Percentiles rank a stretch among this genome's conserved stretches.
Conservation (phyloP, 2,113 vertebrate genomes). For the Sigmodon hispidus region DNA sequence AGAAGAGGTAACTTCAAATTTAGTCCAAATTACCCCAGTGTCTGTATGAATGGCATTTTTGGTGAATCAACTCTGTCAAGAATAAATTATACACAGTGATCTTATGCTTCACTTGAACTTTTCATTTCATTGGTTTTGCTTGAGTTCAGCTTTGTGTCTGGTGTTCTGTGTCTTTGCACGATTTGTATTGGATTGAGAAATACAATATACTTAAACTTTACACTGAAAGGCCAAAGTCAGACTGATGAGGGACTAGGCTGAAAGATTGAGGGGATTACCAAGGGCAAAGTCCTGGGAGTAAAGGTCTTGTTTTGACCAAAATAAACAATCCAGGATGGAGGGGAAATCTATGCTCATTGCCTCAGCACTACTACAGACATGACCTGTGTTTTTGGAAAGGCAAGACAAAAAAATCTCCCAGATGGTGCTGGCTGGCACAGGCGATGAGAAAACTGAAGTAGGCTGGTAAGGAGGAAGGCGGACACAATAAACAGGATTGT, state of each 20-base stretch:
- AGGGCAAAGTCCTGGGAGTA: not conserved
- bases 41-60: slow-evolving; percentile 57
- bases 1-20: slow-evolving; percentile 51
- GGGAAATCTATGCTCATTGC: not conserved
- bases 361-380: not conserved
- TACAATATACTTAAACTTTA: slow-evolving; percentile 1
- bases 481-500: not conserved
- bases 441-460: not conserved
- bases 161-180: slow-evolving; percentile 33
- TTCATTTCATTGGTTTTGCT: slow-evolving; percentile 43
- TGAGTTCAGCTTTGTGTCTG: slow-evolving; percentile 36
- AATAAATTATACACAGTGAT: slow-evolving; percentile 42
- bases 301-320: slow-evolving; percentile 37
- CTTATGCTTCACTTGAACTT: slow-evolving; percentile 46
- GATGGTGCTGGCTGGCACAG: not conserved
- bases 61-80: slow-evolving; percentile 27
- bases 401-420: not conserved
- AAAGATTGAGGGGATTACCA: slow-evolving; percentile 43
- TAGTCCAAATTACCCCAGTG: slow-evolving; percentile 13
- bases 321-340: not conserved
- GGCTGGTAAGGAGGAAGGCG: not conserved
- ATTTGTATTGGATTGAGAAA: slow-evolving; percentile 15
- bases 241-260: not conserved
- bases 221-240: not conserved
- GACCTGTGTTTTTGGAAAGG: not conserved